Evolutionary conservation across 2,888 invertebrate species (phyloP), one percentile per base, ranked within the genome.

Genomic region (Corbicula japonica): DNA sequence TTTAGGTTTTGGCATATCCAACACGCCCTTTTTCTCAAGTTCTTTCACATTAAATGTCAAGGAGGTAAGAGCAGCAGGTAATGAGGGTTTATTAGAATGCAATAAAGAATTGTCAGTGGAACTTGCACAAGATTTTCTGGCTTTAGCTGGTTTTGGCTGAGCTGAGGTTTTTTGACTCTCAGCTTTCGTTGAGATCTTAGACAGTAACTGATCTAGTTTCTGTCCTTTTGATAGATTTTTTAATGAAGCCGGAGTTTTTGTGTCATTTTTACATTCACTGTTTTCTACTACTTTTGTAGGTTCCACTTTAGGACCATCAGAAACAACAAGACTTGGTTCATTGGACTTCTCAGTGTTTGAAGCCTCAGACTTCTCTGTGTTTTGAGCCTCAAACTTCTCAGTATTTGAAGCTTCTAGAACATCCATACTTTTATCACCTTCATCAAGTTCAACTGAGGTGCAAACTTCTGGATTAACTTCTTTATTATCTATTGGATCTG

Each of bases 21-120:
- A 52, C 6, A 83, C 75, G 30, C 83, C 83, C 35, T 75, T 68
- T 44, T 83, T 83, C 62, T 83, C 83, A 48, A 83, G 70, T 75
- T 80, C 80, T 70, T 83, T 83, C n/a, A 83, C 69, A 69, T 83
- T 83, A 73, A 83, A 83, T 34, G 83, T 83, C 21, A 83, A 63
- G 38, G 35, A 72, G 21, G 80, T 78, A 44, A 80, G 85, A 48
- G 87, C 87, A 83, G 38, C 60, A 84, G 66, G 61, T 32, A 58
- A 38, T 6, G 46, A 38, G 2, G 66, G 23, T 68, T 72, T 72
- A 46, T 21, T 71, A 5, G 41, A 21, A n/a, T n/a, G n/a, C n/a
- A n/a, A n/a, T n/a, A n/a, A n/a, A 32, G 44, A 10, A n/a, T 34
- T 56, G 21, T 34, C 35, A 23, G 32, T 52, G 12, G 50, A 44